Evolutionary conservation across 2,888 invertebrate genomes (phyloP), one percentile per base, ranked within the genome.

Genomic region (Lycocerus yunnanus): DNA sequence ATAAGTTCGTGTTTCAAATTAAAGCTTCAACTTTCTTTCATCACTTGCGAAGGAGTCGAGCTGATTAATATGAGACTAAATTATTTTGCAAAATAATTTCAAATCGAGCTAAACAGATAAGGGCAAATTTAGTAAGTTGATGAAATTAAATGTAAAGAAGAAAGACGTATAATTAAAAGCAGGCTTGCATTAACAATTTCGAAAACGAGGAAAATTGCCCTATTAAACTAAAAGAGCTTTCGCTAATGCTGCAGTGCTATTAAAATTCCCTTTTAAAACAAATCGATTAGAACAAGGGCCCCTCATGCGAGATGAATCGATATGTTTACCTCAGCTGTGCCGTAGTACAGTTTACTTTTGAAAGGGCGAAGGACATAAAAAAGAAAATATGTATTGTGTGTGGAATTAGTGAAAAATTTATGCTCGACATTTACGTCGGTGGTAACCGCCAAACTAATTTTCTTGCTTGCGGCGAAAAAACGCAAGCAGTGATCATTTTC

Each of bases 321-420:
- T 70, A 70, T 66, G 63, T 70, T 65, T 70, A 66, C 70, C 65
- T 61, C 70, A 70, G 70, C 69, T 69, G 69, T 68, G 58, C n/a
- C 8, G 43, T 43, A n/a, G 60, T 65, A 18, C 58, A 58, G 69
- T 15, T 18, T 59, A 70, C 69, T 70, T 27, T 15, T 21, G 66
- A 20, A 66, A 58, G 16, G 71, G 21, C 58, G 15, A 66, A 66
- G 43, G 14, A 24, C 66, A 27, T 24, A 24, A 60, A 69, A n/a
- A 24, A 21, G 15, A 63, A 27, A 69, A 69, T 63, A 20, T 63
- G 65, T 65, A 70, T 58, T 70, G 66, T 58, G 66, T 66, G 58
- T 58, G 71, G 71, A 66, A 71, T 71, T 71, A 71, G 71, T 24
- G 66, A 58, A 71, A 66, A 71, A 71, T 71, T 71, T 71, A 71